A percentile compares a stretch with the other conserved stretches of the same genome.
phyloP scores from a whole-genome alignment of 2,797 vertebrate genomes.

The Syndactyla subalaris region DNA sequence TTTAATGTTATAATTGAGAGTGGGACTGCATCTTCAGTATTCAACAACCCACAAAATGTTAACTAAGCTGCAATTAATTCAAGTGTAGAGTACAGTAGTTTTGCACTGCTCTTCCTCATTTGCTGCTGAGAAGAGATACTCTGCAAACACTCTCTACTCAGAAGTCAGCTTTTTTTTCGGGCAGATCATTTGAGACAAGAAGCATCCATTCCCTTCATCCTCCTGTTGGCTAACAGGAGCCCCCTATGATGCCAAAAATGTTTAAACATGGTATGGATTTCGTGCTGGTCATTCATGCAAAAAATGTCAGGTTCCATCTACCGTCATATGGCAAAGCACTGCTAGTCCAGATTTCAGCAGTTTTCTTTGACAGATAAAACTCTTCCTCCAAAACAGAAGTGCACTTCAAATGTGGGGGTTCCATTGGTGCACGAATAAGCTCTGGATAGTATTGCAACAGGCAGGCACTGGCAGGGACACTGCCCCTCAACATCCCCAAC shows the following conservation, averaged over 20 bases:
- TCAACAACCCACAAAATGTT: background rate
- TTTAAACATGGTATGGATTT: background rate
- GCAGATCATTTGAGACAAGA: background rate
- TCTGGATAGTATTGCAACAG: background rate
- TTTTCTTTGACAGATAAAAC: background rate
- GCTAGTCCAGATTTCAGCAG: background rate
- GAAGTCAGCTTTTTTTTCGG: background rate
- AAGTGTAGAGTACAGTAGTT: background rate
- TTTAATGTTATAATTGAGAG: background rate
- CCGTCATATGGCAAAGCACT: background rate
- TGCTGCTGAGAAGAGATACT: background rate
- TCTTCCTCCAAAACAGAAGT: background rate
- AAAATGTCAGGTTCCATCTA: background rate
- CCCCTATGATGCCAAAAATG: background rate
- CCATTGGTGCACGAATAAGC: background rate
- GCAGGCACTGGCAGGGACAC: background rate
- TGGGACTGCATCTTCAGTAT: background rate
- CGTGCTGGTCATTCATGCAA: background rate
- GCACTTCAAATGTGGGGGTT: fast-evolving
- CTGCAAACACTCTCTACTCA: background rate
- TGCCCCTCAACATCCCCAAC: background rate
- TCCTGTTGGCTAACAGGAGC: background rate
- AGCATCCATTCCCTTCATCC: background rate
- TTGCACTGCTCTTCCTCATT: background rate
- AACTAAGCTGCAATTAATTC: background rate